Evolutionary conservation across 1,140 invertebrate species (phyloP).

Genomic region (Amyelois transitella): DNA sequence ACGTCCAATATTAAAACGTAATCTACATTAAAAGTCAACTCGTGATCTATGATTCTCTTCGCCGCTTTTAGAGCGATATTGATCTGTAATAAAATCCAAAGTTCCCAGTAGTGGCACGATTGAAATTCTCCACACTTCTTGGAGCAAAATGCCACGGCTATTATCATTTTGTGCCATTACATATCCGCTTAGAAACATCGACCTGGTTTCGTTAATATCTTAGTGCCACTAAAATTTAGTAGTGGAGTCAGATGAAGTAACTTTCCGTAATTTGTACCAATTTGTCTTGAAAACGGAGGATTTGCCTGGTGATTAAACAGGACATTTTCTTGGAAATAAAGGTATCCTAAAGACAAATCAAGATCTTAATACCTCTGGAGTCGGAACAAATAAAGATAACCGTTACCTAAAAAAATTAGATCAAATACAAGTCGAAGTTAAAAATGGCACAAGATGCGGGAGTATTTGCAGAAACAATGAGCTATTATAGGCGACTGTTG

Average conservation of each 20-base stretch:
- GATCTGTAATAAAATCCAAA: conserved; percentile 4
- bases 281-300: no score
- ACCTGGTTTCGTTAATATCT: conserved; percentile 29
- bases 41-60: conserved; percentile 48
- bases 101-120: conserved; percentile 32
- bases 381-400: conserved; percentile 21
- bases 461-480: conserved; percentile 57
- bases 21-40: conserved; percentile 23
- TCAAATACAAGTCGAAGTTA: conserved; percentile 17
- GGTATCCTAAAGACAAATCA: background rate
- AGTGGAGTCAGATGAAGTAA: no score
- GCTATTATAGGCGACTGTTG: conserved; percentile 55
- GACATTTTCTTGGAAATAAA: no score
- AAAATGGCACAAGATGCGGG: conserved; percentile 41
- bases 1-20: no score
- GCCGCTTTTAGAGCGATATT: conserved; percentile 7
- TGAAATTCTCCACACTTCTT: conserved; percentile 25
- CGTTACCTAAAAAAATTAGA: conserved; percentile 20
- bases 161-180: conserved; percentile 40
- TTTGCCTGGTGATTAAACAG: no score
- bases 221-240: background rate
- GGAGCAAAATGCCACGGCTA: conserved; percentile 40
- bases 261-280: no score
- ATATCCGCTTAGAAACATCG: conserved; percentile 45
- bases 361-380: background rate